Evolutionary conservation across 2,797 vertebrate species (phyloP).

Genomic region (Schizopygopsis pylzovi): DNA sequence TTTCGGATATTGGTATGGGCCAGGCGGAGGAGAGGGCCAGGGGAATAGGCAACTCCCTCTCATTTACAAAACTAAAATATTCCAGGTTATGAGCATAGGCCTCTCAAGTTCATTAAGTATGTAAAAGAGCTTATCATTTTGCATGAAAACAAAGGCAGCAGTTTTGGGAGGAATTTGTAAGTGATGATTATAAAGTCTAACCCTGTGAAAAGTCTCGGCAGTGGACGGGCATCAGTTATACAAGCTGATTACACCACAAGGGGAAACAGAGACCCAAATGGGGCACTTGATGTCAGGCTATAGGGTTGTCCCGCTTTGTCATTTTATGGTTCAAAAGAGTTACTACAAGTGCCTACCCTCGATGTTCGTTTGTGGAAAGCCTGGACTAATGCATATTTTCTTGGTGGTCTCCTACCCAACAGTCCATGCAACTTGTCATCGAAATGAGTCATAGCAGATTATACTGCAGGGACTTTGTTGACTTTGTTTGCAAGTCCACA

Average conservation of each 20-base stretch:
- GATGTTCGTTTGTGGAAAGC: slow-evolving; percentile 1
- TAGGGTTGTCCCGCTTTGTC: slow-evolving; percentile 1
- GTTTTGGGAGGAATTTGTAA: slow-evolving; percentile 62
- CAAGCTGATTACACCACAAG: background rate
- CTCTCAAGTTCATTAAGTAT: slow-evolving; percentile 76
- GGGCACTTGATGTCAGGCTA: background rate
- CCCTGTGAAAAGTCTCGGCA: slow-evolving; percentile 5
- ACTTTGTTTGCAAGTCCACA: background rate
- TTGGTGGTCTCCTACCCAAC: background rate
- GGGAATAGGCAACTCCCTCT: slow-evolving; percentile 77
- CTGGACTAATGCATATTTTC: background rate
- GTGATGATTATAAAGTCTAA: slow-evolving; percentile 44
- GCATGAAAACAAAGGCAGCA: slow-evolving; percentile 69
- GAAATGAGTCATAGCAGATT: background rate
- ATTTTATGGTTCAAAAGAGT: slow-evolving; percentile 13
- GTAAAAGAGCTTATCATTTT: slow-evolving; percentile 74
- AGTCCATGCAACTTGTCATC: slow-evolving; percentile 8
- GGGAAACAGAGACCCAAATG: background rate
- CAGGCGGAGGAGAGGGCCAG: slow-evolving; percentile 65
- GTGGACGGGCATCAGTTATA: background rate
- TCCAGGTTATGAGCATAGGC: slow-evolving; percentile 74
- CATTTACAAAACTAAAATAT: slow-evolving; percentile 80
- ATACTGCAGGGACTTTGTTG: background rate
- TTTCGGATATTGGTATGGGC: slow-evolving; percentile 81
- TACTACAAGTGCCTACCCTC: background rate